Base-by-base conservation (phyloP, 1,140 invertebrate genomes). In the Druon quercuslanigerum region DNA sequence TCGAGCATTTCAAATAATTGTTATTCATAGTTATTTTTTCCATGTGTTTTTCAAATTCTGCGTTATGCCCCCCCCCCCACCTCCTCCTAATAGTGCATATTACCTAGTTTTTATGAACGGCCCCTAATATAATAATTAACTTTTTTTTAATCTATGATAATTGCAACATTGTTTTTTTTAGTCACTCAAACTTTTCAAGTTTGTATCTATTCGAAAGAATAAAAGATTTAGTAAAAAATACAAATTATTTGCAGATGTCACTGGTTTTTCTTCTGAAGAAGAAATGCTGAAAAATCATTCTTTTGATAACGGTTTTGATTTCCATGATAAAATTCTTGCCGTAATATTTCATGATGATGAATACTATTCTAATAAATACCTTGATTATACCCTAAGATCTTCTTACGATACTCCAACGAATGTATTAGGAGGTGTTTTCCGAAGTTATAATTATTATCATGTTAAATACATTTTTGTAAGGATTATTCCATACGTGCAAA, bases 371-470 rank as follows among this genome's bases (percentile, higher is more conserved):
- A 1, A 0, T 16, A 66, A 66, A 66, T 8, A 40, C 8, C 60
- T 66, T 40, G 60, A 66, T 33, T 66, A 66, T n/a, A 33, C 40
- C 33, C 14, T 66, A 2, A 66, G 60, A 40, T 40, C 60, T n/a
- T 66, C 60, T 16, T 66, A 16, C 14, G 60, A 25, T 7, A 66
- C 25, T 40, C 60, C 60, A 33, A 14, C 20, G 5, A 25, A 66
- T 40, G 1, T 14, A 66, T 8, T 66, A 14, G 60, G 60, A 66
- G 60, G 60, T 14, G 33, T 66, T 46, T 66, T 66, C 40, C 60
- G 40, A 40, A 33, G 16, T n/a, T 66, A 33, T 11, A 25, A 14
- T 60, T 25, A 33, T 60, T 66, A 66, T 25, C n/a, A 66, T 25
- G 13, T 16, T 2, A 2, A 9, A 25, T 4, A 40, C 16, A 40